These are phyloP conservation scores for Tipula lateralis DNA, from an alignment of 2,888 invertebrate species.

Conservation along the genomic window DNA sequence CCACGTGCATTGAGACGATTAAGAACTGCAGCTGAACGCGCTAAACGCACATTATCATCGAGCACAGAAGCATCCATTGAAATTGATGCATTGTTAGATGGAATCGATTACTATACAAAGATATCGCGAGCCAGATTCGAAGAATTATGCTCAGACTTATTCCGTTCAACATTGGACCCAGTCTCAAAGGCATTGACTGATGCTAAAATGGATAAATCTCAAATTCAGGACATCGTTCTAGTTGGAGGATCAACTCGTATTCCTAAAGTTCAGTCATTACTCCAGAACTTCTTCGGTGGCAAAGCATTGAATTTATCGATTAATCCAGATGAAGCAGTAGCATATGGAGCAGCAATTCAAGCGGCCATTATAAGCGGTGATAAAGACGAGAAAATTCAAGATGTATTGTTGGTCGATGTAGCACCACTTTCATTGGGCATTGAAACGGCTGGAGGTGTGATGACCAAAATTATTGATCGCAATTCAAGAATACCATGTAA, in stretches of 20 bases:
- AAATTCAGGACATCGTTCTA: conserved; percentile 73
- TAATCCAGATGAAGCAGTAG: conserved; percentile 77
- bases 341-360: conserved; percentile 71
- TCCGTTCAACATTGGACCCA: conserved; percentile 67
- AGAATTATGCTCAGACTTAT: conserved; percentile 66
- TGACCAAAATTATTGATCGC: conserved; percentile 70
- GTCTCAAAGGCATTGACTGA: conserved; percentile 74
- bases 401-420: conserved; percentile 65
- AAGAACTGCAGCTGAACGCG: conserved; percentile 71
- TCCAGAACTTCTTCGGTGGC: conserved; percentile 71
- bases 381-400: conserved; percentile 68
- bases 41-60: conserved; percentile 70
- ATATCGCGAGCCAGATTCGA: conserved; percentile 71
- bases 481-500: conserved; percentile 68
- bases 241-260: conserved; percentile 79
- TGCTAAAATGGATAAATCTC: conserved; percentile 70
- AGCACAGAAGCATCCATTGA: conserved; percentile 71
- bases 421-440: conserved; percentile 67
- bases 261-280: conserved; percentile 69
- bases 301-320: conserved; percentile 69
- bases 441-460: conserved; percentile 77
- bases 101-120: conserved; percentile 67
- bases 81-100: conserved; percentile 70
- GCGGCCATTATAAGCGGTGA: conserved; percentile 67
- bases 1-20: conserved; percentile 64